Percentiles rank a stretch among this genome's conserved stretches.
phyloP scores from a whole-genome alignment of 37 sponge, comb jelly and placozoan species.

The Petrosia ficiformis region DNA sequence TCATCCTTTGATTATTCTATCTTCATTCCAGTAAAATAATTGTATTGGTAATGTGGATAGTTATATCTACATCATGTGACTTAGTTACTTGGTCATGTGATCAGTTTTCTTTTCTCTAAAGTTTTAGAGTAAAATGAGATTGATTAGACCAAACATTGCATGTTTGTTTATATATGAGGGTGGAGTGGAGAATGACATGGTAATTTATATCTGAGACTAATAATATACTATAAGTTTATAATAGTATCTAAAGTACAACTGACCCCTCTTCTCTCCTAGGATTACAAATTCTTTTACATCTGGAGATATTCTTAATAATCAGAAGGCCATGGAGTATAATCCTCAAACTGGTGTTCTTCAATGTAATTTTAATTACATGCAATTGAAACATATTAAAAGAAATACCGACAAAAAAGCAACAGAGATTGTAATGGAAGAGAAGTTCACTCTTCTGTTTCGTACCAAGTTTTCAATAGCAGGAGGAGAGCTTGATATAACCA shows the following conservation, averaged over 20 bases:
- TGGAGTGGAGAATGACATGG: too few species aligned
- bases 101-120: too few species aligned
- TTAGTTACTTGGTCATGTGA: too few species aligned
- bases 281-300: constrained; percentile 25
- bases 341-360: constrained; percentile 55
- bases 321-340: constrained; percentile 78
- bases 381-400: constrained; percentile 65
- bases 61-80: too few species aligned
- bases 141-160: too few species aligned
- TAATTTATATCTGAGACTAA: too few species aligned
- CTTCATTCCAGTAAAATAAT: too few species aligned
- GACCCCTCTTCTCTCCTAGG: constrained; percentile 45
- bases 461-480: constrained; percentile 74
- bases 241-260: too few species aligned
- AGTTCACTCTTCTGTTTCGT: constrained; percentile 83
- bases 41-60: too few species aligned
- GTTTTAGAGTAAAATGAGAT: too few species aligned
- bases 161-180: too few species aligned
- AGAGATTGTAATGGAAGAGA: constrained; percentile 93
- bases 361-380: constrained; percentile 74
- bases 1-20: neutral
- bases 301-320: constrained; percentile 68
- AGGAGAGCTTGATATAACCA: constrained; percentile 62
- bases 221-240: too few species aligned
- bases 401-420: constrained; percentile 61